Conservation (phyloP, 1,140 invertebrate genomes). For the Ceratina australensis region DNA sequence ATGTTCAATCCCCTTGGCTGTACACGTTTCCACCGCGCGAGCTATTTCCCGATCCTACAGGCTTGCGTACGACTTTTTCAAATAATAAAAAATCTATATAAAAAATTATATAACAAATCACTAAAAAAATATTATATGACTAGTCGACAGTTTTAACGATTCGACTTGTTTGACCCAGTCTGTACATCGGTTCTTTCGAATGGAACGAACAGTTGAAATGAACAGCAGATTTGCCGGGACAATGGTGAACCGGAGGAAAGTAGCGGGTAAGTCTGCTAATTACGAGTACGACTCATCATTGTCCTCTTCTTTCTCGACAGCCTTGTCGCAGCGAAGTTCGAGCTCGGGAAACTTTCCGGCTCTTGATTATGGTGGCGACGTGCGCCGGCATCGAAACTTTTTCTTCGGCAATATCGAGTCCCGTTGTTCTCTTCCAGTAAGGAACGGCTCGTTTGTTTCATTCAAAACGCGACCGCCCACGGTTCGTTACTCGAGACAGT, state of each 20-base stretch:
- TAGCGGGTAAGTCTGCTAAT: constrained; percentile 47
- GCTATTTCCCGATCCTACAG: neutral
- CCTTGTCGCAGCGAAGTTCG: neutral
- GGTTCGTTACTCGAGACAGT: constrained; percentile 4
- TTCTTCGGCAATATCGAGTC: constrained; percentile 8
- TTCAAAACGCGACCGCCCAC: neutral
- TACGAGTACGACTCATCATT: constrained; percentile 57
- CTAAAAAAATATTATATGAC: no score
- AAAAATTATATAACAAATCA: no score
- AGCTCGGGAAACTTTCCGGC: constrained; percentile 27
- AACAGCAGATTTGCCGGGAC: no score
- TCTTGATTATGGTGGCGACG: constrained; percentile 11
- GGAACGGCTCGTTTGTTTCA: constrained; percentile 21
- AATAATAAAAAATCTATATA: no score
- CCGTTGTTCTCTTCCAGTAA: neutral
- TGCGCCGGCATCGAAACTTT: neutral
- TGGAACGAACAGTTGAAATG: no score
- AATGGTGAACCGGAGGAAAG: no score
- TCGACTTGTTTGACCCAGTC: no score
- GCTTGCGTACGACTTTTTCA: no score
- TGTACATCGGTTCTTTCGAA: no score
- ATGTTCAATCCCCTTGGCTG: neutral
- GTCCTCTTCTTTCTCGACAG: constrained; percentile 8
- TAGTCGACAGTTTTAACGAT: no score
- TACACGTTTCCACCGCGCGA: neutral